Base-by-base conservation (phyloP, 1,140 invertebrate species). In the Lasaia peninsularis region DNA sequence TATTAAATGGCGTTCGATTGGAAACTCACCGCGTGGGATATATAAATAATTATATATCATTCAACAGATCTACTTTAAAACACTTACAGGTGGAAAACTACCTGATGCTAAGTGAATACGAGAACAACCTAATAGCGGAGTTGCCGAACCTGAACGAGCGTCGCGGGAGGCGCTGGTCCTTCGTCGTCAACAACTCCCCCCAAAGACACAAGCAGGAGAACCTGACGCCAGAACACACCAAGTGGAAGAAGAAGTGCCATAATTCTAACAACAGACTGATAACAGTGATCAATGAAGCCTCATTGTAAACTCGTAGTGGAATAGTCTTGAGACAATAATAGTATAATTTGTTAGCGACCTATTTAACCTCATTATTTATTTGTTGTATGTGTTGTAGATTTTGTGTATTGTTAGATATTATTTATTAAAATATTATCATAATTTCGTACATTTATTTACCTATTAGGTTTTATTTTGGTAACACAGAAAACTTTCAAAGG, bases 61-160 rank as follows among this genome's bases (percentile, higher is more conserved):
- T 28, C 24, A 1, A 28, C 2, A 28, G 2, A 28, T 28, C 24
- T 28, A 28, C 24, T 28, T 28, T 12, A 16, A 12, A 40, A 40
- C n/a, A 18, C n/a, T 68, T 73, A 37, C 82, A 92, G 88, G 92
- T 92, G 24, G 95, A 96, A 81, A 96, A 96, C 83, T 96, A 95
- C 78, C 86, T 96, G 61, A 96, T 96, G 94, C 91, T 96, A 33
- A 95, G 94, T 60, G 95, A 96, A 81, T 96, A 95, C 80, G 95
- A 96, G 76, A 96, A 96, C 82, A 96, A 96, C 82, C 83, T 96
- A 28, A 95, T 95, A 65, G 94, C 93, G 0, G 94, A 95, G 77
- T 92, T 94, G 88, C 94, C 94, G 3, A 92, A 93, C 57, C 91
- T 94, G 62, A 90, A 93, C 76, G 94, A 94, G 69, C 89, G 92